Conservation (phyloP, 2,113 vertebrate genomes). For the Elanoides forficatus region DNA sequence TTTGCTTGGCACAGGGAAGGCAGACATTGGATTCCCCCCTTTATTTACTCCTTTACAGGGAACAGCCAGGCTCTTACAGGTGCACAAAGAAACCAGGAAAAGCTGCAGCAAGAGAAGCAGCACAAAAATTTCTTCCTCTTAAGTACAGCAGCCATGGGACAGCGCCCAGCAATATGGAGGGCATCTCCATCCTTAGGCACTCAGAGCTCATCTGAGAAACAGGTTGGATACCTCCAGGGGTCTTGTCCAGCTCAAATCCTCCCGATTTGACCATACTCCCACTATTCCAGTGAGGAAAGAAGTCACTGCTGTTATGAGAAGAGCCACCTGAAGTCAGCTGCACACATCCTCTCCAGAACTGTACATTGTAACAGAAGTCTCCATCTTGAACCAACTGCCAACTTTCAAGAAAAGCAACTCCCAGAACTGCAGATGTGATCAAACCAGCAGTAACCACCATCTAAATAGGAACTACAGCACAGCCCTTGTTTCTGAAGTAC, state of each 20-base stretch:
- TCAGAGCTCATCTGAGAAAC: not conserved
- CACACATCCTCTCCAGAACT: not conserved
- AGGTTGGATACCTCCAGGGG: not conserved
- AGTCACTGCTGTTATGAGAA: not conserved
- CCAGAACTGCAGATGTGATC: not conserved
- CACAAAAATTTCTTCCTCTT: not conserved
- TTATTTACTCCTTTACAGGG: not conserved
- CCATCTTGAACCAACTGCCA: not conserved
- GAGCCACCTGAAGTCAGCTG: not conserved
- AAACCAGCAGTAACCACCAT: not conserved
- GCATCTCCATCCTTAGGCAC: not conserved
- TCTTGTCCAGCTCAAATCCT: not conserved
- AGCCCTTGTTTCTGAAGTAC: not conserved
- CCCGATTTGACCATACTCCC: not conserved
- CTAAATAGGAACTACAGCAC: not conserved
- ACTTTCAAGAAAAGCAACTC: not conserved
- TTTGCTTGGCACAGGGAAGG: not conserved
- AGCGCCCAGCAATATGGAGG: rapidly evolving
- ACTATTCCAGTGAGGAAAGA: not conserved
- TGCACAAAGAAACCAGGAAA: not conserved
- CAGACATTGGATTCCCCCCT: not conserved
- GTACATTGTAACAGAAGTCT: not conserved
- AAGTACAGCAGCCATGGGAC: rapidly evolving
- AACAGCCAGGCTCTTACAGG: not conserved
- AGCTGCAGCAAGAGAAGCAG: not conserved